Percentiles rank a stretch among this genome's conserved stretches.
These are phyloP conservation scores for Alligator mississippiensis DNA, from an alignment of 2,113 vertebrate genomes.

Conservation along the genomic window DNA sequence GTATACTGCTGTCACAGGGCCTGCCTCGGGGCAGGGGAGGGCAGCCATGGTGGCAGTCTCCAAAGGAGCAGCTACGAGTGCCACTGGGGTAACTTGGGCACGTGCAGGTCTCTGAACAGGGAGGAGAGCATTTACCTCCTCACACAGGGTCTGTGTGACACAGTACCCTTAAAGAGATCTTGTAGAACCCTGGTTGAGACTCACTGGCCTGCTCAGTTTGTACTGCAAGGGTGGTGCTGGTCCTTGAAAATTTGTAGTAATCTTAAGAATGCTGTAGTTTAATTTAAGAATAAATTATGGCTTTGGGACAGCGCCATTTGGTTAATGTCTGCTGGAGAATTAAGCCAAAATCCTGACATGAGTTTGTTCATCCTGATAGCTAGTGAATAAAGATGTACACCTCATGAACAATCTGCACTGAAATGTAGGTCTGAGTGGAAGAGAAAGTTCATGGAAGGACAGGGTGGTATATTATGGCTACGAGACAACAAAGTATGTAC, in stretches of 20 bases:
- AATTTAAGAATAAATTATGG: slow-evolving; percentile 54
- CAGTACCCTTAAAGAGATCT: no score
- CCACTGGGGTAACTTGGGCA: no score
- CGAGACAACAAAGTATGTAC: background rate
- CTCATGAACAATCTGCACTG: background rate
- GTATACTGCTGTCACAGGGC: no score
- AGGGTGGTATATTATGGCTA: background rate
- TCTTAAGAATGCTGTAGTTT: slow-evolving; percentile 47
- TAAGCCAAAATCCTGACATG: background rate
- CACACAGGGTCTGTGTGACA: no score
- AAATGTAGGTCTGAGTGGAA: background rate
- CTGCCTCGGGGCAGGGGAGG: no score
- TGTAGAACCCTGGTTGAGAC: no score
- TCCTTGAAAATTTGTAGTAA: slow-evolving; percentile 45
- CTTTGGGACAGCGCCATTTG: slow-evolving; percentile 18
- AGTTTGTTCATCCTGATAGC: background rate
- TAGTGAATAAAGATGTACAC: slow-evolving; percentile 9
- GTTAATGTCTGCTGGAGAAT: background rate
- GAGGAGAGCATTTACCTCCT: no score
- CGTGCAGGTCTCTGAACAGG: no score
- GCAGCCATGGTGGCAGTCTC: no score
- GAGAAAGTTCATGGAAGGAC: background rate
- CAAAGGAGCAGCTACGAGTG: no score
- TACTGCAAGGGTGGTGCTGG: slow-evolving; percentile 20
- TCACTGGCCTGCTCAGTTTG: background rate